Evolutionary conservation across 1,140 invertebrate species (phyloP).

Genomic region (Drosophila fuyamai): DNA sequence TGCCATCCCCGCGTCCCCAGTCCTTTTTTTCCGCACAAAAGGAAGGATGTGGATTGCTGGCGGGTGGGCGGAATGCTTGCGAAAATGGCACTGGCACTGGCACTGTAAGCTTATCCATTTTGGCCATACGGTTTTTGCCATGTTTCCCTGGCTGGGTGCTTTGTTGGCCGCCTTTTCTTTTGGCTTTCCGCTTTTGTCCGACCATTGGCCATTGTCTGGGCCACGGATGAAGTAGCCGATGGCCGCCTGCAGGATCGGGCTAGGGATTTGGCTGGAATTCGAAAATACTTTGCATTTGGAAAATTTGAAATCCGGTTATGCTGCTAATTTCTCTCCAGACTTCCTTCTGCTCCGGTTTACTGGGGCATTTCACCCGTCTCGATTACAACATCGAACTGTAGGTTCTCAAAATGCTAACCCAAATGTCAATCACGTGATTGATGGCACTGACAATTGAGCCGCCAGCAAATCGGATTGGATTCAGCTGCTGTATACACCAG

Average conservation of each 20-base stretch:
- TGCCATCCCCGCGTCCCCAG: not conserved
- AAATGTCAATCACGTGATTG: slow-evolving; percentile 73
- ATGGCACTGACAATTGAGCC: slow-evolving; percentile 74
- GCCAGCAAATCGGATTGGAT: slow-evolving; percentile 37
- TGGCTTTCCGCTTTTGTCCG: slow-evolving; percentile 61
- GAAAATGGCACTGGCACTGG: slow-evolving; percentile 46
- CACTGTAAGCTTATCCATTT: slow-evolving; percentile 75
- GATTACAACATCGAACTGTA: slow-evolving; percentile 55
- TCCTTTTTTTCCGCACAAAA: slow-evolving; percentile 34
- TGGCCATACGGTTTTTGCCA: slow-evolving; percentile 72
- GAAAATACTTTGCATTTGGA: slow-evolving; percentile 74
- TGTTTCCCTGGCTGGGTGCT: slow-evolving; percentile 15
- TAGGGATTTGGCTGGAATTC: slow-evolving; percentile 25
- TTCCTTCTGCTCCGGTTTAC: slow-evolving; percentile 18
- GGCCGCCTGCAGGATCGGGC: slow-evolving; percentile 8
- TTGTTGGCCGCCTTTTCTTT: slow-evolving; percentile 68
- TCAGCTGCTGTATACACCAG: slow-evolving; percentile 2
- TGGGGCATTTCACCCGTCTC: slow-evolving; percentile 22
- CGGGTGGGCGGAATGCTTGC: slow-evolving; percentile 14
- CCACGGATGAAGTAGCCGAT: slow-evolving; percentile 55
- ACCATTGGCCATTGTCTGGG: slow-evolving; percentile 49
- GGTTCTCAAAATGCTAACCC: slow-evolving; percentile 50
- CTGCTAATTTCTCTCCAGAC: slow-evolving; percentile 62
- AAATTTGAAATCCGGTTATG: slow-evolving; percentile 73
- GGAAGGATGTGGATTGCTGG: slow-evolving; percentile 55